Evolutionary conservation across 2,888 invertebrate genomes (phyloP), one percentile per base, ranked within the genome.

Genomic region (Ophion ellenae): DNA sequence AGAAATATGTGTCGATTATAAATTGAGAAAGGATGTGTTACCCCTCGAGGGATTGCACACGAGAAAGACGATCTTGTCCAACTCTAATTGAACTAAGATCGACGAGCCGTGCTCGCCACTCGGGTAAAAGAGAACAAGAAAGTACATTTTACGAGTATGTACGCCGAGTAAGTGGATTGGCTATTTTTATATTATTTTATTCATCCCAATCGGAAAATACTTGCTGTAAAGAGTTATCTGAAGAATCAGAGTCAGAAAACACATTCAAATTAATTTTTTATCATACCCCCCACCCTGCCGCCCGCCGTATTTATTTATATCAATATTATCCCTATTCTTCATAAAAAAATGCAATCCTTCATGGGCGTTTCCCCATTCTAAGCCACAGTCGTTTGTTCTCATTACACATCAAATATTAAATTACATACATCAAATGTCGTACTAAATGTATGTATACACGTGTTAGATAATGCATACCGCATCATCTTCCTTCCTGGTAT

Each of bases 71-170:
- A 76, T 83, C 85, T 82, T 83, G 85, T 83, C 71, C 70, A 67
- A 40, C 64, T 79, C 82, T 85, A 85, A 85, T 85, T 85, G 83
- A 85, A 85, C 83, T 79, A 85, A 83, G 85, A 85, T 85, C 79
- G 71, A 85, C 85, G 85, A 82, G 79, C 32, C 47, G n/a, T 17
- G n/a, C 63, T 64, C 9, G 28, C 28, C 61, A n/a, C 40, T 20
- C 45, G 20, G 9, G 53, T 3, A 61, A 20, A 47, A 53, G 4
- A 47, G 24, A 63, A 11, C 7, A 47, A 47, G 14, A 47, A 47
- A 47, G 47, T 45, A 47, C 47, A 14, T 14, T 47, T 47, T 47
- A 47, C 47, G 47, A 47, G 47, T 47, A 3, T 14, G 14, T 47
- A 47, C 14, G 3, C 47, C 14, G 10, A 47, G 47, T 14, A 47